Conservation (phyloP, 2,888 invertebrate genomes). For the Sepiola atlantica region DNA sequence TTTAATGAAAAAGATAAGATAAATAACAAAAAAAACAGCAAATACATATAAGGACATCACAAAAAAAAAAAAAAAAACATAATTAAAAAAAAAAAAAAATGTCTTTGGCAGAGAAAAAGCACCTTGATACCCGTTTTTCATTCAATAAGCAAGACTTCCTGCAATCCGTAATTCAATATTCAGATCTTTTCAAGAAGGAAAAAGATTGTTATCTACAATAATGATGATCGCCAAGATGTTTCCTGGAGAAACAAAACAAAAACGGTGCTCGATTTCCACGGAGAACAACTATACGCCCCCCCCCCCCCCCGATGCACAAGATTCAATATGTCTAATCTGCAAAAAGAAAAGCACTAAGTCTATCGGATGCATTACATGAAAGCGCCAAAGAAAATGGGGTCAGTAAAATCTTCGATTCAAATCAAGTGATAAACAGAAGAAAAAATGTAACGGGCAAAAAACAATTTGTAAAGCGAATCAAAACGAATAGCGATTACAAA, state of each 20-base stretch:
- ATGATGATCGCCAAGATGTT: not conserved
- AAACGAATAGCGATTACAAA: too few species aligned
- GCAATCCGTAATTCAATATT: not conserved
- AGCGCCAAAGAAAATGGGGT: not conserved
- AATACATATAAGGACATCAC: too few species aligned
- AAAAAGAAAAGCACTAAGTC: not conserved
- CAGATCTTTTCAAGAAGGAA: not conserved
- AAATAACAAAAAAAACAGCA: too few species aligned
- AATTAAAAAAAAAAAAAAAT: not conserved
- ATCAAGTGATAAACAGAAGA: not conserved
- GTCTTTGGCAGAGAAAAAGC: not conserved
- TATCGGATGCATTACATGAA: not conserved
- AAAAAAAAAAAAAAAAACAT: too few species aligned
- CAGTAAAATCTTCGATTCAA: not conserved
- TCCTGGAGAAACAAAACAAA: not conserved
- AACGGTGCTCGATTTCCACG: too few species aligned
- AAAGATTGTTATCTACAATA: not conserved
- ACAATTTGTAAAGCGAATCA: too few species aligned
- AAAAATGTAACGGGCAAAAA: too few species aligned
- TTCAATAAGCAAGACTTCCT: not conserved
- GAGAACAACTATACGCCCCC: too few species aligned
- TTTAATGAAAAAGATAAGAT: not conserved
- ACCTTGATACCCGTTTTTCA: not conserved
- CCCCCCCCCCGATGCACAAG: too few species aligned
- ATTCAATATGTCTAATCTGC: not conserved